Conservation (phyloP, 2,797 vertebrate genomes). For the Mus spretus region DNA sequence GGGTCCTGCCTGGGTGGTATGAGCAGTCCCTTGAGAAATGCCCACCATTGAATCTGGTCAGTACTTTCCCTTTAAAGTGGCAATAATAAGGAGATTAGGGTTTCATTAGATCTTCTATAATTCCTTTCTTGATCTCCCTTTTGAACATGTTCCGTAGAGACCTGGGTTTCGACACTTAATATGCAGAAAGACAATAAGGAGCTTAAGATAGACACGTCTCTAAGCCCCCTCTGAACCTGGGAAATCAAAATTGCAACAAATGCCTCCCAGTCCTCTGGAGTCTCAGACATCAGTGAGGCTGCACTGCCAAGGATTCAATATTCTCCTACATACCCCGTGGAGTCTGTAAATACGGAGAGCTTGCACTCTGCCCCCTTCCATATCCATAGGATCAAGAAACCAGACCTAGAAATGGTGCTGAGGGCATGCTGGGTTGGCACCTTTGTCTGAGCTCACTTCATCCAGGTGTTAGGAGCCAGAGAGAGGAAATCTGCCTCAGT, state of each 20-base stretch:
- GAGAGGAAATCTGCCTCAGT: slow-evolving; percentile 16
- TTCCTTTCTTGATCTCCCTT: slow-evolving; percentile 80
- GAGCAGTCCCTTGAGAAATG: background rate
- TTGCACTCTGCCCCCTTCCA: background rate
- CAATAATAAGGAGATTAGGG: slow-evolving; percentile 81
- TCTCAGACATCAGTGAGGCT: background rate
- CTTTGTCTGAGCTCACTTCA: slow-evolving; percentile 31
- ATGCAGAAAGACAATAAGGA: slow-evolving; percentile 85
- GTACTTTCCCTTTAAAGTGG: slow-evolving; percentile 20
- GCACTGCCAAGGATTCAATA: slow-evolving; percentile 13
- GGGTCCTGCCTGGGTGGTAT: background rate
- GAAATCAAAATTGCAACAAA: slow-evolving; percentile 84
- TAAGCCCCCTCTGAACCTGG: slow-evolving; percentile 82
- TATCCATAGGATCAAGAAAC: slow-evolving; percentile 53
- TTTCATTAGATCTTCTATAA: slow-evolving; percentile 86
- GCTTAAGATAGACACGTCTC: slow-evolving; percentile 77
- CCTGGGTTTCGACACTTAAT: slow-evolving; percentile 73
- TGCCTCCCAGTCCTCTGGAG: slow-evolving; percentile 36
- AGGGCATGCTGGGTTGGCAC: background rate
- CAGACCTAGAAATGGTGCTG: background rate
- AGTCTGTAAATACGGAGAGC: slow-evolving; percentile 34
- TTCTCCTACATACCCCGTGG: background rate
- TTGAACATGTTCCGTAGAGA: slow-evolving; percentile 82
- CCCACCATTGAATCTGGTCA: background rate
- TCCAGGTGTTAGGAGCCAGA: slow-evolving; percentile 20